Conservation (phyloP, 2,888 invertebrate species). For the Argyra leucocephala region DNA sequence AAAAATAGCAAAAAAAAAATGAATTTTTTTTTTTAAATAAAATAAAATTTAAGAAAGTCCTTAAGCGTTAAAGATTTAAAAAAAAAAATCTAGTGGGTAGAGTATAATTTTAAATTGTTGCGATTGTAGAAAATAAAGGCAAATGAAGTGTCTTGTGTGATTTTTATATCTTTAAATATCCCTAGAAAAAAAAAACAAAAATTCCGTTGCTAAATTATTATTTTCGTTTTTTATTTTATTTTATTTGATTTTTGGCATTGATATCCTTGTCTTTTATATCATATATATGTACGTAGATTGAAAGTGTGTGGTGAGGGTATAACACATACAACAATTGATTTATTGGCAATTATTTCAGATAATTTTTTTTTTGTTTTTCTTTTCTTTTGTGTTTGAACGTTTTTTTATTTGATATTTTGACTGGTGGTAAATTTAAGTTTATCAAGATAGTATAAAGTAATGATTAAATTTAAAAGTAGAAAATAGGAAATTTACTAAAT, state of each 20-base stretch:
- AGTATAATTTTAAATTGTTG: too few species aligned
- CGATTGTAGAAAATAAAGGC: neutral
- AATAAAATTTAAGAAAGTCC: slow-evolving; percentile 1
- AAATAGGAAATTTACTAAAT: too few species aligned
- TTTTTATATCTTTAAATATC: neutral
- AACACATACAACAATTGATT: slow-evolving; percentile 27
- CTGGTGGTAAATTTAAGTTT: too few species aligned
- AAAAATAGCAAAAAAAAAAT: neutral
- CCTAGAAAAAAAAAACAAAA: neutral
- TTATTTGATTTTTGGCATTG: slow-evolving; percentile 4
- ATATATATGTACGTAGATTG: neutral
- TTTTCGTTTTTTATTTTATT: neutral
- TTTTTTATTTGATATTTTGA: too few species aligned
- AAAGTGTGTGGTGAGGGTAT: neutral
- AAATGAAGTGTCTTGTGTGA: neutral
- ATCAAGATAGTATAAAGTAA: too few species aligned
- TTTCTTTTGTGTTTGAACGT: neutral
- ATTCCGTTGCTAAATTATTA: neutral
- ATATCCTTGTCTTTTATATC: neutral
- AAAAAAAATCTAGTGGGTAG: neutral
- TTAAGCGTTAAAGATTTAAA: neutral
- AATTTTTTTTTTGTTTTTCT: slow-evolving; percentile 19
- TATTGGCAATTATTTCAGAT: slow-evolving; percentile 32
- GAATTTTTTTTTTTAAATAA: neutral
- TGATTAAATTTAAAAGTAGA: too few species aligned